Evolutionary conservation across 1,140 invertebrate species (phyloP).

Genomic region (Habropoda laboriosa): DNA sequence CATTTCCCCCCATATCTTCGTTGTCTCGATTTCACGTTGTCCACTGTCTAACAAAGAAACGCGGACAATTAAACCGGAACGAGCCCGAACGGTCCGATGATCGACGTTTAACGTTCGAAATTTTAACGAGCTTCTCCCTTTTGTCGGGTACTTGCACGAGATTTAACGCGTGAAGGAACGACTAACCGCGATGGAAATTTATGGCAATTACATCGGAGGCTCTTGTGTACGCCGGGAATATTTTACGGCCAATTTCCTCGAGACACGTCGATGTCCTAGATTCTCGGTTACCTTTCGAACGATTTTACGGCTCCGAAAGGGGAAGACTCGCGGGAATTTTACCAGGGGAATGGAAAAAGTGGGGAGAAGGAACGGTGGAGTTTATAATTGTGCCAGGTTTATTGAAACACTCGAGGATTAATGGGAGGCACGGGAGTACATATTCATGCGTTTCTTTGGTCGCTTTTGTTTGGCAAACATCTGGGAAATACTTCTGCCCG

Average conservation of each 20-base stretch:
- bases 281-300: not conserved
- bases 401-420: not conserved
- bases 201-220: not conserved
- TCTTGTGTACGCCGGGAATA: not conserved
- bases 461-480: slow-evolving; percentile 42
- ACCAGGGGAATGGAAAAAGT: too few relatives aligned
- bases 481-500: slow-evolving; percentile 21
- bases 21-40: not conserved
- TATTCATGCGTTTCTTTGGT: not conserved
- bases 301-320: too few relatives aligned
- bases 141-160: too few relatives aligned
- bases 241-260: not conserved
- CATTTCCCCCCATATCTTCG: not conserved
- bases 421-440: not conserved
- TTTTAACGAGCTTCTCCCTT: slow-evolving; percentile 44
- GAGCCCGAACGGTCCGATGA: slow-evolving; percentile 11
- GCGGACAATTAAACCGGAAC: not conserved
- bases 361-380: not conserved
- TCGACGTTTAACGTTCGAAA: slow-evolving; percentile 41
- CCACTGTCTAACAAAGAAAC: not conserved
- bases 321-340: too few relatives aligned
- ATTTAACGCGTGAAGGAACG: not conserved
- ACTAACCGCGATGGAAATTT: not conserved
- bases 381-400: slow-evolving; percentile 34
- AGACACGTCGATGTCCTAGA: not conserved